A percentile compares a stretch with the other conserved stretches of the same genome.
Evolutionary conservation across 2,113 vertebrate genomes (phyloP).

Genomic region (Clarias gariepinus): DNA sequence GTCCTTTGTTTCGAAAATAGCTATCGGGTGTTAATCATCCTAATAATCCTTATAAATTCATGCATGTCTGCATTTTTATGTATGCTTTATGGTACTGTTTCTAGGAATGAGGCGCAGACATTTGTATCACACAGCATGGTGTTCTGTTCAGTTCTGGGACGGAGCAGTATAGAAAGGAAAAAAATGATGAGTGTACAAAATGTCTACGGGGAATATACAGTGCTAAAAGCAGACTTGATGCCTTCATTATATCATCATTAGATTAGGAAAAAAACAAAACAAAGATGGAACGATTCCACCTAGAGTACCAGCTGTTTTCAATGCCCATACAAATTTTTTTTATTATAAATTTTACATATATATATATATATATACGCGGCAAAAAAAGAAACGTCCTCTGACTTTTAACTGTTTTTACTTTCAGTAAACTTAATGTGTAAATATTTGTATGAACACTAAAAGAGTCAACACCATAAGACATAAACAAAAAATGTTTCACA

Average conservation of each 20-base stretch:
- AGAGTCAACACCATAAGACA: no score
- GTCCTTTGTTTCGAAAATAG: slow-evolving; percentile 4
- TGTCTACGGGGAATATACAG: background rate
- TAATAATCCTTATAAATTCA: background rate
- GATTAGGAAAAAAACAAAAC: background rate
- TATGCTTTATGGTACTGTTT: background rate
- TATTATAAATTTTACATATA: background rate
- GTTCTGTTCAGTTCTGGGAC: background rate
- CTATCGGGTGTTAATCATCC: background rate
- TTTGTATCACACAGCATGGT: background rate
- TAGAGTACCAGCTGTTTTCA: background rate
- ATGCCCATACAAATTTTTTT: background rate
- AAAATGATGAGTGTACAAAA: background rate
- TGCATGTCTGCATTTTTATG: background rate
- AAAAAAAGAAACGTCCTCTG: no score
- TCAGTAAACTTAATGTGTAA: no score
- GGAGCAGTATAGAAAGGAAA: background rate
- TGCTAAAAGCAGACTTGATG: background rate
- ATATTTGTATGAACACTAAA: no score
- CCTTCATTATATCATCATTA: no score
- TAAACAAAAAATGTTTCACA: no score
- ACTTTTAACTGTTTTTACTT: no score
- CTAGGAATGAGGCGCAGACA: background rate
- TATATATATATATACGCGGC: background rate
- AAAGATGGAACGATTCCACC: background rate